Conservation (phyloP, 2,888 invertebrate genomes). For the Brachyopa scutellaris region DNA sequence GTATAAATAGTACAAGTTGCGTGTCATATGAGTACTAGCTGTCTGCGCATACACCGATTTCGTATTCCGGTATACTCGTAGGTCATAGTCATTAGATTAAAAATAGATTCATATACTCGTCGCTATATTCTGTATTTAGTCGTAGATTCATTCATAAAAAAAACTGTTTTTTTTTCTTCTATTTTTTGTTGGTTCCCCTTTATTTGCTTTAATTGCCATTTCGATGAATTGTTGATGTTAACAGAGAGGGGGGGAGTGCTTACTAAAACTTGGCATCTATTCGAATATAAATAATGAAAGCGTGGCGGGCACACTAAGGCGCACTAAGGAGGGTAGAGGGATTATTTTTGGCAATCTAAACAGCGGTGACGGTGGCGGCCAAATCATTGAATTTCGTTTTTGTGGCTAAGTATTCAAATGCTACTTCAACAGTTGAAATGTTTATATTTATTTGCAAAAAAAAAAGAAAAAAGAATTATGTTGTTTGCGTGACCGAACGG, state of each 20-base stretch:
- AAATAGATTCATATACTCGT: slow-evolving; percentile 49
- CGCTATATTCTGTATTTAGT: background rate
- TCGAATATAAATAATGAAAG: slow-evolving; percentile 58
- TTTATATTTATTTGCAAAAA: slow-evolving; percentile 31
- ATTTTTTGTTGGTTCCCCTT: slow-evolving; percentile 4
- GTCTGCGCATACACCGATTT: too few relatives aligned
- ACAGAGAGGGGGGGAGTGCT: slow-evolving; percentile 3
- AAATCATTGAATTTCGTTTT: slow-evolving; percentile 3
- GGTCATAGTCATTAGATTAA: slow-evolving; percentile 62
- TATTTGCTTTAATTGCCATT: slow-evolving; percentile 50
- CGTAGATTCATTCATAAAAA: slow-evolving; percentile 52
- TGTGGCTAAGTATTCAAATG: slow-evolving; percentile 4
- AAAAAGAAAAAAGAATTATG: background rate
- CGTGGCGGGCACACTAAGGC: slow-evolving; percentile 50
- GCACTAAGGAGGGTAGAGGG: slow-evolving; percentile 4
- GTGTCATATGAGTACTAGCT: background rate
- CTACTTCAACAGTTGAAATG: slow-evolving; percentile 9
- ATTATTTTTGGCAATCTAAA: background rate
- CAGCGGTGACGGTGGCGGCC: background rate
- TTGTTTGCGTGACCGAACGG: slow-evolving; percentile 23
- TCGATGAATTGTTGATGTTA: slow-evolving; percentile 58
- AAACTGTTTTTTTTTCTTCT: slow-evolving; percentile 21
- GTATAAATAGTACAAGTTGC: slow-evolving; percentile 32
- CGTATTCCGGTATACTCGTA: background rate
- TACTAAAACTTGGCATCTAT: slow-evolving; percentile 38